phyloP scores from a whole-genome alignment of 2,888 invertebrate genomes.

The Psococerastis gibbosa region DNA sequence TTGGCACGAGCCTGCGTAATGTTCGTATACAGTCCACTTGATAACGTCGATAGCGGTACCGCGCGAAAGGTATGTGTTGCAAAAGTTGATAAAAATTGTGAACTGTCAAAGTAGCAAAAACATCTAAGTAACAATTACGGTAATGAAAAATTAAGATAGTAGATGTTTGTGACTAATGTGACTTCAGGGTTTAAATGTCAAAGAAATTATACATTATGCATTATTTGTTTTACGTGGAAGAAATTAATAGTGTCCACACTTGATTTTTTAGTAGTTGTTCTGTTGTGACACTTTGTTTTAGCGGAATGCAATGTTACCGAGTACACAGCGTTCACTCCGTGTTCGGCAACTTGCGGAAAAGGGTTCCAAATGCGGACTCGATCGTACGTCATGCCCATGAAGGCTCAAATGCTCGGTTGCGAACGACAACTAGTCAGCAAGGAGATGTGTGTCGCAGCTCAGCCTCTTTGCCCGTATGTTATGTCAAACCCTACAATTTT shows the following conservation, averaged over 20 bases:
- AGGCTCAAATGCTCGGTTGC: conserved; percentile 50
- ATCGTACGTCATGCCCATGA: conserved; percentile 45
- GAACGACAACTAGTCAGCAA: conserved; percentile 60
- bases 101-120: too few species aligned
- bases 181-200: conserved; percentile 44
- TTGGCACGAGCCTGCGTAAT: too few species aligned
- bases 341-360: conserved; percentile 75
- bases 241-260: too few species aligned
- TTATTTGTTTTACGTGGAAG: too few species aligned
- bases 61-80: too few species aligned
- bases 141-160: too few species aligned
- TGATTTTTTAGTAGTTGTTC: conserved; percentile 14
- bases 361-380: conserved; percentile 64
- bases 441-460: conserved; percentile 72
- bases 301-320: conserved; percentile 63
- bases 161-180: conserved; percentile 42
- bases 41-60: too few species aligned
- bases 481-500: too few species aligned
- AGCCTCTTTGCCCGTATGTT: conserved; percentile 55
- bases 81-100: too few species aligned
- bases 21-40: too few species aligned
- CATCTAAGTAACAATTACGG: too few species aligned
- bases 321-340: conserved; percentile 60
- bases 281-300: conserved; percentile 22
- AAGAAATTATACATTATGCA: too few species aligned